These are phyloP conservation scores for Erebia epiphron DNA, from an alignment of 2,888 invertebrate genomes.

Conservation along the genomic window DNA sequence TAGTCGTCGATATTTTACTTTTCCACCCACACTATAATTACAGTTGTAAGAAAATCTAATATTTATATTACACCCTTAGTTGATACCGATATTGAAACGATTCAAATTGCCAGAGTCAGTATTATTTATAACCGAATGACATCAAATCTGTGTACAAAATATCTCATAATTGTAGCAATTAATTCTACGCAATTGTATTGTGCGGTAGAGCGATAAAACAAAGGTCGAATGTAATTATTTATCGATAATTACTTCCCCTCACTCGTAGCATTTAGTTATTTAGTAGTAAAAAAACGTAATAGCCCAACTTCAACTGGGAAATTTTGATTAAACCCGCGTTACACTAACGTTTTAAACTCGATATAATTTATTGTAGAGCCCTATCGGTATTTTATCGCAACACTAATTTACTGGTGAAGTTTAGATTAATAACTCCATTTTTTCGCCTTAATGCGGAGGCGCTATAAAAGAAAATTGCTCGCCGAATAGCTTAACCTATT, in stretches of 20 bases:
- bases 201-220: constrained; percentile 30
- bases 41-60: constrained; percentile 28
- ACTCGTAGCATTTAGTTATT: constrained; percentile 10
- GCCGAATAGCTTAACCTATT: constrained; percentile 23
- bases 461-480: constrained; percentile 36
- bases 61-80: constrained; percentile 34
- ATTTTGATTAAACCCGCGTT: constrained; percentile 39
- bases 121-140: constrained; percentile 26
- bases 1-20: constrained; percentile 32
- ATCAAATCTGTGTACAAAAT: constrained; percentile 27
- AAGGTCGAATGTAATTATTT: constrained; percentile 30
- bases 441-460: constrained; percentile 34
- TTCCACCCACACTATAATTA: constrained; percentile 27
- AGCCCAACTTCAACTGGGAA: constrained; percentile 16
- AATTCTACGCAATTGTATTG: constrained; percentile 28
- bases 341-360: constrained; percentile 48
- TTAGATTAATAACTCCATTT: constrained; percentile 62
- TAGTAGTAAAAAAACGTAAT: constrained; percentile 18
- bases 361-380: constrained; percentile 54
- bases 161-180: constrained; percentile 34
- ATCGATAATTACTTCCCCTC: constrained; percentile 28
- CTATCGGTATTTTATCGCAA: constrained; percentile 61
- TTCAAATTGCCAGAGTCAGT: constrained; percentile 19
- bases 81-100: constrained; percentile 25
- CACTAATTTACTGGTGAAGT: constrained; percentile 61